Evolutionary conservation across 2,888 invertebrate genomes (phyloP).

Genomic region (Capitulum mitella): DNA sequence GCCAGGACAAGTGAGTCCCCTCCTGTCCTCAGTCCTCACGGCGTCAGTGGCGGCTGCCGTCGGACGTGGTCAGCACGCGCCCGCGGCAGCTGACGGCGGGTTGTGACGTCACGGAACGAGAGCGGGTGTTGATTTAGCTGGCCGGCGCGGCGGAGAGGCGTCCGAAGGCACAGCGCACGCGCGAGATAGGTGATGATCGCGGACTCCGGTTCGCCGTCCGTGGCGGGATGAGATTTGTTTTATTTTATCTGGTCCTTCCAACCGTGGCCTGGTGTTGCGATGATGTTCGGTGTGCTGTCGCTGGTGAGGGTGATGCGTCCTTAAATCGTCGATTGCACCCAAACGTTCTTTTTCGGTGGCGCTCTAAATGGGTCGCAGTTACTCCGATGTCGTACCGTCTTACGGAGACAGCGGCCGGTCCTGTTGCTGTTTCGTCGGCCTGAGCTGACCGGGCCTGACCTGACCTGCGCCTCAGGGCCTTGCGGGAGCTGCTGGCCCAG

Average conservation of each 20-base stretch:
- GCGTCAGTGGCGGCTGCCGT: not conserved
- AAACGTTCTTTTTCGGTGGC: not conserved
- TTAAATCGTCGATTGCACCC: constrained; percentile 13
- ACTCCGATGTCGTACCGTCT: not conserved
- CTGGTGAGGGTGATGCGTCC: too few species aligned
- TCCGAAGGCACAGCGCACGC: not conserved
- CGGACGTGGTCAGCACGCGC: not conserved
- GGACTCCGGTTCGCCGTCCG: too few species aligned
- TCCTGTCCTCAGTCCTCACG: not conserved
- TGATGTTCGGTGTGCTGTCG: too few species aligned
- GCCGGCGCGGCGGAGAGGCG: too few species aligned
- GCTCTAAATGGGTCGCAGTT: too few species aligned
- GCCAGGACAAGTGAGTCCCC: constrained; percentile 48
- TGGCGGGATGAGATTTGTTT: too few species aligned
- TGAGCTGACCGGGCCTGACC: constrained; percentile 33
- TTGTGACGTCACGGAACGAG: too few species aligned
- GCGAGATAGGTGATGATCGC: too few species aligned
- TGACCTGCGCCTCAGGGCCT: constrained; percentile 37
- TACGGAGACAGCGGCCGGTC: constrained; percentile 40
- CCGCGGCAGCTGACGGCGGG: too few species aligned
- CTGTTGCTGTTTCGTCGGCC: constrained; percentile 38
- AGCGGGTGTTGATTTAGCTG: too few species aligned
- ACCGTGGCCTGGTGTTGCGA: too few species aligned
- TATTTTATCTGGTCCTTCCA: too few species aligned
- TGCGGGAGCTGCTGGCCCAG: constrained; percentile 43